Percentiles rank a stretch among this genome's conserved stretches.
Evolutionary conservation across 2,888 invertebrate genomes (phyloP).

Genomic region (Eulithis testata): DNA sequence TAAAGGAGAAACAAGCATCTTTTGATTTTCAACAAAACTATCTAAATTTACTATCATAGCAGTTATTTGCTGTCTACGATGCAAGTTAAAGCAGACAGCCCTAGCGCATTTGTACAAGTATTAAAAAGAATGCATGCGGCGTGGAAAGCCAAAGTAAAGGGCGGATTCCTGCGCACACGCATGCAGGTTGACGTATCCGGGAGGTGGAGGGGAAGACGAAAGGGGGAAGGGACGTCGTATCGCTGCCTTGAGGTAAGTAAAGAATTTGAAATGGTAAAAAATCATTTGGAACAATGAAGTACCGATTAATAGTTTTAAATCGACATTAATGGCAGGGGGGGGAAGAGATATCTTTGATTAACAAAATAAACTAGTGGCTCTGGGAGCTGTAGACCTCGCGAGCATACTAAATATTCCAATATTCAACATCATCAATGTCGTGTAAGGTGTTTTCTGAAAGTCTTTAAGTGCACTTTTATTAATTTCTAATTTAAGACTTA

Average conservation of each 20-base stretch:
- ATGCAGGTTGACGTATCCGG: constrained; percentile 58
- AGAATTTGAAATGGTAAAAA: background rate
- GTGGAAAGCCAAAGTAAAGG: constrained; percentile 51
- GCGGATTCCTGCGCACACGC: constrained; percentile 64
- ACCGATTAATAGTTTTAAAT: background rate
- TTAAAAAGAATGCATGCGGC: constrained; percentile 55
- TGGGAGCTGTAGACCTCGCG: too few species aligned
- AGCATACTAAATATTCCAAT: too few species aligned
- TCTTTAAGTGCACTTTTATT: too few species aligned
- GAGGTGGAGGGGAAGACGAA: constrained; percentile 18
- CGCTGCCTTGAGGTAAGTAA: constrained; percentile 22
- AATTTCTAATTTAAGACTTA: too few species aligned
- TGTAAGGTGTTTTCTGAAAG: too few species aligned
- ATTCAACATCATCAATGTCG: too few species aligned
- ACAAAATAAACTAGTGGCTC: too few species aligned
- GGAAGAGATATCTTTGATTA: too few species aligned
- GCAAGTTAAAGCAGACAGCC: constrained; percentile 36
- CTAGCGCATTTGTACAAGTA: constrained; percentile 43
- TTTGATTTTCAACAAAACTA: too few species aligned
- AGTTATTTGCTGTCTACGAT: background rate
- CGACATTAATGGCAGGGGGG: background rate
- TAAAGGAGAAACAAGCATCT: too few species aligned
- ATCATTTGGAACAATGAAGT: background rate
- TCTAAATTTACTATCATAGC: background rate
- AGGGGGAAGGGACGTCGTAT: constrained; percentile 33